Evolutionary conservation across 2,113 vertebrate species (phyloP).

Genomic region (Pluvianellus socialis): DNA sequence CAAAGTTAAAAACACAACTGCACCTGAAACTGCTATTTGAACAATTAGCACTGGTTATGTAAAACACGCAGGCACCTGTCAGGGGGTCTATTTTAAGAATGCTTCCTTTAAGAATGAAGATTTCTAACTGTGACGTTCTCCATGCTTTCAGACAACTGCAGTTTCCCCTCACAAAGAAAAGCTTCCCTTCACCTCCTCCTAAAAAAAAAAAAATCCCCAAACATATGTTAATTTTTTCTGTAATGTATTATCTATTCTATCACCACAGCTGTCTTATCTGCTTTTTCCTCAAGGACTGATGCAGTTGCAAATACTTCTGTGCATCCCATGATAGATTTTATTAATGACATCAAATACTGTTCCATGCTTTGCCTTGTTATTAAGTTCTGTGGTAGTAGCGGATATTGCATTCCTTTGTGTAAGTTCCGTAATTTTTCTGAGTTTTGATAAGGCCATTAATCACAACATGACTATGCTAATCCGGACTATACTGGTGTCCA

Average conservation of each 20-base stretch:
- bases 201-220: neutral
- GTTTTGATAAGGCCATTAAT: slow-evolving; percentile 33
- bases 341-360: slow-evolving; percentile 15
- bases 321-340: neutral
- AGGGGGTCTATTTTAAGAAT: neutral
- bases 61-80: neutral
- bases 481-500: neutral
- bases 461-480: slow-evolving; percentile 1
- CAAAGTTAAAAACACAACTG: neutral
- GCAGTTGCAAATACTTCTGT: neutral
- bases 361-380: slow-evolving; percentile 23
- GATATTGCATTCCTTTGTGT: slow-evolving; percentile 31
- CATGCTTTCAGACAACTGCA: neutral
- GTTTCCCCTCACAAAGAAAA: neutral
- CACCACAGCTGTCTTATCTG: neutral
- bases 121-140: neutral
- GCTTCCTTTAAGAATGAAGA: neutral
- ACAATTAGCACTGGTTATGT: neutral
- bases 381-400: neutral
- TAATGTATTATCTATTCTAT: slow-evolving; percentile 3
- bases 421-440: neutral
- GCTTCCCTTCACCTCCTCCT: neutral
- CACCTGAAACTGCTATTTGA: neutral
- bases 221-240: slow-evolving; percentile 33
- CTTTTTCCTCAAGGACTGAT: slow-evolving; percentile 7